Base-by-base conservation (phyloP, 2,797 vertebrate species). In the Chrosomus eos region DNA sequence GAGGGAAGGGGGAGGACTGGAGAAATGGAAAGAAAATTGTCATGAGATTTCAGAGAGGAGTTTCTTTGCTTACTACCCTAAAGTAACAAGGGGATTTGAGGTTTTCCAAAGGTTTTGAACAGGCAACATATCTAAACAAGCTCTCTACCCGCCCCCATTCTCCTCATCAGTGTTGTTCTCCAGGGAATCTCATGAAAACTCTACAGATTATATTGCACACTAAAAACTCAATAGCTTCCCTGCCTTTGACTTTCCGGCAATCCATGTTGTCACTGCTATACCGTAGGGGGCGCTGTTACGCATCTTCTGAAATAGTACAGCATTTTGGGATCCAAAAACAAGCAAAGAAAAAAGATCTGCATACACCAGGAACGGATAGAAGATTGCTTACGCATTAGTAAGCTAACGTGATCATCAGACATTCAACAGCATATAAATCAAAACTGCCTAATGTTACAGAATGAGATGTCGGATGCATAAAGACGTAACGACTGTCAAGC, bases 21-120 rank as follows among this genome's bases (percentile, higher is more conserved):
- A 83, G 75, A 75, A 76, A 68, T 58, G 62, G 7, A 3, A 33
- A 67, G 74, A 73, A 72, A 82, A 84, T 80, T 23, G 84, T 72
- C 70, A 48, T 53, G 19, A 68, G 67, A 67, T 82, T 76, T 67
- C 53, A 18, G 67, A 66, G 28, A 53, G 71, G 45, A 51, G 16
- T 74, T 64, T 43, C 33, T 45, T 31, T 58, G n/a, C n/a, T 21
- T 80, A 51, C 38, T 33, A 10, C 38, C 5, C 33, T 70, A 4
- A 80, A 71, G 51, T 62, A 60, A 16, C 40, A 48, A 38, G 71
- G 70, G 58, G 62, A 38, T 73, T 31, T 9, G 4, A 68, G 64
- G 48, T n/a, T 73, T 64, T 43, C 51, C 28, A 2, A 72, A 45
- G 26, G 7, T 60, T 64, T 64, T 64, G 21, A 78, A 78, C 36